Evolutionary conservation across 2,888 invertebrate genomes (phyloP), one percentile per base, ranked within the genome.

Genomic region (Eubasilissa splendida): DNA sequence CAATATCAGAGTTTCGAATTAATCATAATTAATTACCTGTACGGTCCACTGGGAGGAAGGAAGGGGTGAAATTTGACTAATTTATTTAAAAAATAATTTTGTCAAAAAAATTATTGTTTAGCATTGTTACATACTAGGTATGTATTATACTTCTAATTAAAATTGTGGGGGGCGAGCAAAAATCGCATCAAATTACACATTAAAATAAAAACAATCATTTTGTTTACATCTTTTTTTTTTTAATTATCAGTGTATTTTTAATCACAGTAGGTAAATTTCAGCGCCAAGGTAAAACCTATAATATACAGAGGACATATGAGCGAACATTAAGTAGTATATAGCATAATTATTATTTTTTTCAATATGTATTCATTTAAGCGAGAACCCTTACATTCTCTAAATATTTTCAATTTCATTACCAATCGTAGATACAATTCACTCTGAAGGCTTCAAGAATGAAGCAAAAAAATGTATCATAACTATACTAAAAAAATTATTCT

Each of bases 181-280:
- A 58, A 8, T n/a, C 4, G 58, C 9, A n/a, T 58, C 4, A 4
- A n/a, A n/a, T n/a, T n/a, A 58, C 58, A 58, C 58, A 2, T 58
- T 4, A 58, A 58, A 58, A n/a, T 58, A n/a, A 58, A n/a, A 58
- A 58, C 58, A 58, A 58, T 22, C 7, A 31, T 14, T 4, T 53
- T 71, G 52, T 70, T 53, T 71, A 71, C 71, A 71, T 68, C 50
- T 77, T 65, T 74, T 50, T 63, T 77, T 50, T 63, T 77, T 83
- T 76, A 80, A 81, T 81, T 74, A 78, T 83, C 80, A 83, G 83
- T 84, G 83, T 82, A 83, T 70, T 83, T 82, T 81, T 76, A 84
- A 84, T 84, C 84, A 84, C 84, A 84, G 84, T 83, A 82, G 83
- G 83, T 82, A 83, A 83, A 83, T 82, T 83, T 84, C 81, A 84